phyloP scores from a whole-genome alignment of 2,888 invertebrate species.

The Agapostemon virescens region DNA sequence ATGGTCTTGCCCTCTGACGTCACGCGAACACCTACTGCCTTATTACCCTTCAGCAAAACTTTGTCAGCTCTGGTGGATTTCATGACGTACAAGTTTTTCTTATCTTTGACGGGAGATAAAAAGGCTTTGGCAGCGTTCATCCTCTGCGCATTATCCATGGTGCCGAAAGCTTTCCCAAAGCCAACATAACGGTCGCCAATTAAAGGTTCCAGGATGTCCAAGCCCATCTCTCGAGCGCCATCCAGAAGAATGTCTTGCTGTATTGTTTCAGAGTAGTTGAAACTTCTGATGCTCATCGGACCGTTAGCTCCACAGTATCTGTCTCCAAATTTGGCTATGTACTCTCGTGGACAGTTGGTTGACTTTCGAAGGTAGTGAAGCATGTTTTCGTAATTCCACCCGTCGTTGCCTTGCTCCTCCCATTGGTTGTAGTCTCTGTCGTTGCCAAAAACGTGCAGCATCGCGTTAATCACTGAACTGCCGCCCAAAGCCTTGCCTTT shows the following conservation, averaged over 20 bases:
- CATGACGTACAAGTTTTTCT: slow-evolving; percentile 83
- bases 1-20: slow-evolving; percentile 74
- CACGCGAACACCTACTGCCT: slow-evolving; percentile 81
- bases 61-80: slow-evolving; percentile 83
- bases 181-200: slow-evolving; percentile 81
- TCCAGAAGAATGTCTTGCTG: slow-evolving; percentile 78
- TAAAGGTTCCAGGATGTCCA: slow-evolving; percentile 77
- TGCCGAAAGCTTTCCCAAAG: slow-evolving; percentile 81
- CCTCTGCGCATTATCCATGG: slow-evolving; percentile 78
- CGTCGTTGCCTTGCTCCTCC: slow-evolving; percentile 83
- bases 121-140: slow-evolving; percentile 80
- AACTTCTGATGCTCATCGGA: slow-evolving; percentile 80
- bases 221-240: slow-evolving; percentile 81
- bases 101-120: slow-evolving; percentile 80
- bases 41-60: slow-evolving; percentile 81
- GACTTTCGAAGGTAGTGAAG: slow-evolving; percentile 76
- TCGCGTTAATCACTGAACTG: slow-evolving; percentile 84
- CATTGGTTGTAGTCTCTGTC: slow-evolving; percentile 85
- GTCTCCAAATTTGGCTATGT: slow-evolving; percentile 75
- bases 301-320: slow-evolving; percentile 80
- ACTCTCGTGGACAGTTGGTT: slow-evolving; percentile 66
- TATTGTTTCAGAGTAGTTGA: slow-evolving; percentile 74
- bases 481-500: slow-evolving; percentile 86
- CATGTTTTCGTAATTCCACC: slow-evolving; percentile 83
- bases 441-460: slow-evolving; percentile 86